Evolutionary conservation across 2,797 vertebrate species (phyloP), one percentile per base, ranked within the genome.

Genomic region (Paratrypauchen microcephalus): DNA sequence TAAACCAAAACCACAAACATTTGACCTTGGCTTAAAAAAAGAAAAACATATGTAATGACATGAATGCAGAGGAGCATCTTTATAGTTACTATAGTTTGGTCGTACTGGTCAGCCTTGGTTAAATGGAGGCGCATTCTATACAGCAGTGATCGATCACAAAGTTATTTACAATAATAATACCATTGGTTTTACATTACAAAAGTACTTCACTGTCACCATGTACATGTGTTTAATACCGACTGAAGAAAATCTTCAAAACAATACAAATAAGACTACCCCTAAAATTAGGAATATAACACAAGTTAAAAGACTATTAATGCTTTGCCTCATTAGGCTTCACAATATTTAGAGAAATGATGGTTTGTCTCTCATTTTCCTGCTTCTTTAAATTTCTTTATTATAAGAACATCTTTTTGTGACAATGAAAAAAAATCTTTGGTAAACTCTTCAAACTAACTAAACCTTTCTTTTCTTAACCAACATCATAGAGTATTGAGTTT

Each of bases 41-140:
- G 56, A 64, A 73, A 19, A 86, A 83, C 90, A 87, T 90, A 92
- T 93, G 70, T 80, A 72, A 71, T 56, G 83, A 75, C 65, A 76
- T 82, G 83, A 60, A 80, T 15, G 41, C 32, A 19, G 16, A 60
- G 18, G 62, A 21, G 30, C 19, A 32, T 39, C n/a, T 39, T 41
- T 39, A 61, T 23, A 61, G 32, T 60, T 21, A 52, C 7, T 36
- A 2, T 54, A 12, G 72, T 64, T 47, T 61, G 59, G 15, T 72
- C n/a, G 65, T 50, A 65, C 41, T 78, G 65, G 30, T 68, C 64
- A 36, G 70, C 61, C 11, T 66, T 71, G 78, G 45, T 71, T 79
- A 30, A 82, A 76, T 75, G 55, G 66, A 83, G 74, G 65, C 47
- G 73, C 78, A 47, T n/a, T 50, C 23, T 28, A 68, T 87, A 86